A percentile compares a stretch with the other conserved stretches of the same genome.
Evolutionary conservation across 1,140 invertebrate genomes (phyloP).

Genomic region (Sitophilus oryzae): DNA sequence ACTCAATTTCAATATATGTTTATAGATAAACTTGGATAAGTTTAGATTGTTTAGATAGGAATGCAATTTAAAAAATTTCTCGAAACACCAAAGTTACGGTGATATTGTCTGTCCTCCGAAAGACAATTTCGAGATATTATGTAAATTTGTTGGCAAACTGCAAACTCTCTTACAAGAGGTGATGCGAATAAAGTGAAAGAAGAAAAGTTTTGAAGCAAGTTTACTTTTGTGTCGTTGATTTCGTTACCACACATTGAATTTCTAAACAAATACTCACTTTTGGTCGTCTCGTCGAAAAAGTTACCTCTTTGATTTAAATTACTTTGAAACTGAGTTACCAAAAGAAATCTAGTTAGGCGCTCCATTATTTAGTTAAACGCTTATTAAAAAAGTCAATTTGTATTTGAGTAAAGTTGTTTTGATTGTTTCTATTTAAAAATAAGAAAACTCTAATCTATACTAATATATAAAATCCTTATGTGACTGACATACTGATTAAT

Average conservation of each 20-base stretch:
- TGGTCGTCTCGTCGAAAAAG: too few species aligned
- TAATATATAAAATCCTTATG: too few species aligned
- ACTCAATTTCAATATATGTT: too few species aligned
- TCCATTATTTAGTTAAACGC: too few species aligned
- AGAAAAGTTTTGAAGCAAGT: neutral
- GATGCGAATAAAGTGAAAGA: conserved; percentile 3
- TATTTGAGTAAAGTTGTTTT: too few species aligned
- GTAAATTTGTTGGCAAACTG: conserved; percentile 8
- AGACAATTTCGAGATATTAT: conserved; percentile 11
- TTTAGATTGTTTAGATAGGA: neutral
- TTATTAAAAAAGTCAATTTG: too few species aligned
- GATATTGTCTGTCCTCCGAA: conserved; percentile 1
- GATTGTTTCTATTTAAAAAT: too few species aligned
- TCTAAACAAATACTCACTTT: neutral
- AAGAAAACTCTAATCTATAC: too few species aligned
- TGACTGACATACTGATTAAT: too few species aligned
- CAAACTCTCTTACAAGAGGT: conserved; percentile 4
- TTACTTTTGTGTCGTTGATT: conserved; percentile 2
- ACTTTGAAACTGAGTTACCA: too few species aligned
- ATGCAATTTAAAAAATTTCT: conserved; percentile 1
- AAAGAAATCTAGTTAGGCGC: too few species aligned
- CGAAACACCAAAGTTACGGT: neutral
- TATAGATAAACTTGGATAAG: neutral
- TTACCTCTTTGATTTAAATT: too few species aligned
- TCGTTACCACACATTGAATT: conserved; percentile 1